Evolutionary conservation across 2,113 vertebrate species (phyloP).

Genomic region (Pitta sordida): DNA sequence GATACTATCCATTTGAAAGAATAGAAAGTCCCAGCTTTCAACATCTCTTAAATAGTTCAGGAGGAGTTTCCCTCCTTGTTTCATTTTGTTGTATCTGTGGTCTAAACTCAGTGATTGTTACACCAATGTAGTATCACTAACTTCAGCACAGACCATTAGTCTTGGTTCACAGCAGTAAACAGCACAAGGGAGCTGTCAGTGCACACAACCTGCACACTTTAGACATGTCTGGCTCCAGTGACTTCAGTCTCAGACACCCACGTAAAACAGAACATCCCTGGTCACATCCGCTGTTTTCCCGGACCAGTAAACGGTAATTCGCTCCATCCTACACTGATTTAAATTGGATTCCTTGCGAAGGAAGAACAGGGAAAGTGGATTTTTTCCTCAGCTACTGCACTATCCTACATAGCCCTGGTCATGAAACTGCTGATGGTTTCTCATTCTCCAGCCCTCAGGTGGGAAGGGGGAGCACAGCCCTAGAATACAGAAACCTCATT

Average conservation of each 20-base stretch:
- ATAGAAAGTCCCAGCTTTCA: background rate
- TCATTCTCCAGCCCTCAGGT: background rate
- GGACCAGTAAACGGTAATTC: background rate
- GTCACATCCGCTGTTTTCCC: accelerated
- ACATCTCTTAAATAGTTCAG: accelerated
- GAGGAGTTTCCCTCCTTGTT: background rate
- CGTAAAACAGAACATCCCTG: background rate
- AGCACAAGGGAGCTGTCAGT: background rate
- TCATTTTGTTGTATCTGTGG: background rate
- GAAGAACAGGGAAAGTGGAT: background rate
- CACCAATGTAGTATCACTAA: accelerated
- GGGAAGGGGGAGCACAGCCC: background rate
- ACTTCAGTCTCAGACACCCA: background rate
- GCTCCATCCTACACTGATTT: background rate
- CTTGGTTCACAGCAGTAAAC: background rate
- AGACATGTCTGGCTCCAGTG: accelerated
- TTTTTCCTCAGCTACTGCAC: background rate
- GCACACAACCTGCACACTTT: background rate
- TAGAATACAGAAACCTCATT: background rate
- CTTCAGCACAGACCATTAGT: background rate
- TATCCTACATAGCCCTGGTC: background rate
- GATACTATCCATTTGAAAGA: background rate
- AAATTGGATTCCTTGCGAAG: background rate
- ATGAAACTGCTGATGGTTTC: background rate
- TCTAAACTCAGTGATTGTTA: accelerated